phyloP scores from a whole-genome alignment of 2,113 vertebrate genomes.

The Siphamia tubifer region DNA sequence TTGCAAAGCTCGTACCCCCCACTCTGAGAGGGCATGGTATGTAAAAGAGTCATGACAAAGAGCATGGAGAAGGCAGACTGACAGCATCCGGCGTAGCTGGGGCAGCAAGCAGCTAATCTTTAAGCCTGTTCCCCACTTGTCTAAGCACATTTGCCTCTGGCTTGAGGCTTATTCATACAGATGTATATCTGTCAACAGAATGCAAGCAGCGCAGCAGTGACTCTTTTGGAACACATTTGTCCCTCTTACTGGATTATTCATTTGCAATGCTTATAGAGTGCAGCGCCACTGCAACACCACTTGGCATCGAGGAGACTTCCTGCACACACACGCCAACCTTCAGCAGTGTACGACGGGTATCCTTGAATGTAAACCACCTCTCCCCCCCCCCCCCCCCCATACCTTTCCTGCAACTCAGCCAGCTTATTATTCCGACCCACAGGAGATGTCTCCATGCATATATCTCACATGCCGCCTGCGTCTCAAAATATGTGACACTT shows the following conservation, averaged over 20 bases:
- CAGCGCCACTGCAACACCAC: slow-evolving; percentile 58
- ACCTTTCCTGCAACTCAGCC: slow-evolving; percentile 55
- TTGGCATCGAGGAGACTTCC: slow-evolving; percentile 70
- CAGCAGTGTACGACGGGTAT: slow-evolving; percentile 49
- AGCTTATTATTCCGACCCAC: slow-evolving; percentile 61
- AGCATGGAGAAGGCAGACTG: slow-evolving; percentile 57
- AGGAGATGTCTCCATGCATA: slow-evolving; percentile 58
- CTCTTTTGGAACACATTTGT: slow-evolving; percentile 62
- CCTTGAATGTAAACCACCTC: slow-evolving; percentile 63
- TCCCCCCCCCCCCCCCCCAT: slow-evolving; percentile 57
- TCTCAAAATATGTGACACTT: slow-evolving; percentile 45
- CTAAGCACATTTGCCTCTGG: slow-evolving; percentile 65
- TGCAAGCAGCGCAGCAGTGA: slow-evolving; percentile 50
- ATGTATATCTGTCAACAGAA: slow-evolving; percentile 75
- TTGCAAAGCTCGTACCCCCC: slow-evolving; percentile 31
- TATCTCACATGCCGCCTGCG: slow-evolving; percentile 30
- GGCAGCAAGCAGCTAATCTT: slow-evolving; percentile 68
- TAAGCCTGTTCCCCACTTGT: slow-evolving; percentile 68
- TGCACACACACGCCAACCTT: slow-evolving; percentile 74
- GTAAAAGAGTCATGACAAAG: slow-evolving; percentile 49
- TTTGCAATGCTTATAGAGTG: slow-evolving; percentile 55
- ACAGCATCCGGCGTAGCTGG: slow-evolving; percentile 37
- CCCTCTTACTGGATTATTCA: slow-evolving; percentile 76
- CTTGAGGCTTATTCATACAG: slow-evolving; percentile 70
- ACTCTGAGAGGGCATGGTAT: slow-evolving; percentile 25